Base-by-base conservation (phyloP, 2,888 invertebrate species). In the Neoscelio sp. region DNA sequence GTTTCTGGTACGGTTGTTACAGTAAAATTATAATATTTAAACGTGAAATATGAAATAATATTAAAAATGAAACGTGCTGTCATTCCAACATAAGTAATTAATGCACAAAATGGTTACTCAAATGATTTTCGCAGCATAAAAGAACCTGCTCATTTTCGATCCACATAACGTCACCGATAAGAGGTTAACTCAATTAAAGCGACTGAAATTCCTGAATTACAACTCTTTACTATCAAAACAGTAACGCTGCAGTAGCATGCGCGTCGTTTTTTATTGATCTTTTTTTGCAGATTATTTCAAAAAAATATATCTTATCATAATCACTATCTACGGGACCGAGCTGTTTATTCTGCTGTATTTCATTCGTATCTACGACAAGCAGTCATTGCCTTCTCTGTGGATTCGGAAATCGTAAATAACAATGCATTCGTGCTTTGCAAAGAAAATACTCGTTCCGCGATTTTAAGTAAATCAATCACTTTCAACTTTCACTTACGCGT, bases 341-440 rank as follows among this genome's bases (percentile, higher is more conserved):
- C 3, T 73, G 56, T 48, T 56, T 54, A 40, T 48, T 52, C 38
- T 64, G 56, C 40, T 40, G 73, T 73, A 73, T 73, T 64, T 73
- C 48, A 73, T 56, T 64, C 64, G 56, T 62, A 54, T 64, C 50
- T 64, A 12, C 20, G 44, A 60, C 42, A 40, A 33, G 38, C 60
- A 73, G 73, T 64, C 56, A 70, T 64, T 70, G 64, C 64, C 50
- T 56, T 52, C 18, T n/a, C n/a, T 50, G 56, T 23, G 18, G 18
- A 40, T 26, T 44, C n/a, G 48, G 10, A 56, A 42, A 50, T 48
- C 62, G 48, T 56, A 56, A 62, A 62, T 70, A 62, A 62, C 18
- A 62, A 52, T 60, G 44, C 13, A 54, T 23, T 67, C 35, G 17
- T 42, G 17, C 13, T 48, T 42, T 44, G 38, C 6, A 4, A 17